Conservation (phyloP, 2,113 vertebrate genomes). For the Perognathus longimembris region DNA sequence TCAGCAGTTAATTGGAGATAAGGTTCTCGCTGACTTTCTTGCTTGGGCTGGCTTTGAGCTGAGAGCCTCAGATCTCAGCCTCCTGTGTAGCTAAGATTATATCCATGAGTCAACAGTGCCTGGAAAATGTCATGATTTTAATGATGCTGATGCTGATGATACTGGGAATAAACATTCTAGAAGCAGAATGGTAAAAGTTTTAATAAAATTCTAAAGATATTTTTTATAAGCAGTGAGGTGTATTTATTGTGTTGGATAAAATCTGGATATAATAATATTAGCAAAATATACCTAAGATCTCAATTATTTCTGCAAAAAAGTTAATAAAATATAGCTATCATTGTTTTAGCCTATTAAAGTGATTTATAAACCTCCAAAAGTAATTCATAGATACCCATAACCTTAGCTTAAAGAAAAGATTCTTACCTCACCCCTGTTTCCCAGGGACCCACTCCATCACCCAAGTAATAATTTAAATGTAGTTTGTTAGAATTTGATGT, state of each 20-base stretch:
- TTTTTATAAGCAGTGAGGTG: background rate
- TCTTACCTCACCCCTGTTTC: conserved; percentile 34
- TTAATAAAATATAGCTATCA: conserved; percentile 55
- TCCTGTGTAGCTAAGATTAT: no score
- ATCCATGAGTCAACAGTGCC: no score
- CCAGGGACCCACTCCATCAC: background rate
- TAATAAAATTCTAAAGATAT: background rate
- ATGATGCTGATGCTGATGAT: background rate
- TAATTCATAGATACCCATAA: conserved; percentile 65
- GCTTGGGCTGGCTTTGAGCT: no score
- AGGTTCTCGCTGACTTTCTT: no score
- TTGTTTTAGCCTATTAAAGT: conserved; percentile 58
- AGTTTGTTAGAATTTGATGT: conserved; percentile 58
- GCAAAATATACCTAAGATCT: background rate
- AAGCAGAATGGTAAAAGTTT: background rate
- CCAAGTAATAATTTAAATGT: conserved; percentile 48
- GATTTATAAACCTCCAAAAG: conserved; percentile 9
- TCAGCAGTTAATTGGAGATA: no score
- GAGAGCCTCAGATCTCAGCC: no score
- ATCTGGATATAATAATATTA: conserved; percentile 37
- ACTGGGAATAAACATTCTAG: background rate
- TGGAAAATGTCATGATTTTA: background rate
- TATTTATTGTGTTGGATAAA: background rate
- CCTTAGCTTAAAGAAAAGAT: conserved; percentile 35
- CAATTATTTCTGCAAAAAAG: conserved; percentile 55